A percentile compares a stretch with the other conserved stretches of the same genome.
These are phyloP conservation scores for Harpagus bidentatus DNA, from an alignment of 2,113 vertebrate species.

Conservation along the genomic window DNA sequence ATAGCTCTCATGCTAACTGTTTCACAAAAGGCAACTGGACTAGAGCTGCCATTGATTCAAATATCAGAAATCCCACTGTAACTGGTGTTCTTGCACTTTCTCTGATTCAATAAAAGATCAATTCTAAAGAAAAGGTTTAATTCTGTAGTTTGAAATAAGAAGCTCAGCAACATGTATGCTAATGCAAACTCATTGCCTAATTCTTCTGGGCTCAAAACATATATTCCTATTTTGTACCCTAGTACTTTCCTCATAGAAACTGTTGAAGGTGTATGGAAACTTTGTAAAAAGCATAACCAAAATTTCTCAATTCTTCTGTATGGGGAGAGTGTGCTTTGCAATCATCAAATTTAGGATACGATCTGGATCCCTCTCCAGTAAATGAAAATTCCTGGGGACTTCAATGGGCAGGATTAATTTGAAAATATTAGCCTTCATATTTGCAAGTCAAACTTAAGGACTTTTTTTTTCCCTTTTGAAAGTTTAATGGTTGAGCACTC, in stretches of 20 bases:
- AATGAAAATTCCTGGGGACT: background rate
- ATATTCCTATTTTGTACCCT: background rate
- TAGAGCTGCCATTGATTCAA: background rate
- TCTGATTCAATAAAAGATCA: background rate
- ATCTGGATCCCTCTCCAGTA: background rate
- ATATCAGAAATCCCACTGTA: background rate
- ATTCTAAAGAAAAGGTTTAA: background rate
- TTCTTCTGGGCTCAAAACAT: background rate
- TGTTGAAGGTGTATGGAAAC: background rate
- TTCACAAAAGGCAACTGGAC: background rate
- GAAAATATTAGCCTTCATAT: background rate
- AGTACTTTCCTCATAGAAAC: background rate
- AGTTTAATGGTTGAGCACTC: background rate
- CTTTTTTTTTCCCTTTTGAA: background rate
- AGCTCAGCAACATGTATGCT: background rate
- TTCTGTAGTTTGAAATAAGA: background rate
- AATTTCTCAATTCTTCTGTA: background rate
- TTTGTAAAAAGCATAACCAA: background rate
- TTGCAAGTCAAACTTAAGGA: background rate
- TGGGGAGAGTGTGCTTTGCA: background rate
- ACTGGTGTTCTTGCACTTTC: background rate
- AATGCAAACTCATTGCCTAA: background rate
- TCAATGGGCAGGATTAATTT: background rate
- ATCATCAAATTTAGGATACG: background rate
- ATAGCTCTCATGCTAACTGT: background rate